phyloP scores from a whole-genome alignment of 2,888 invertebrate genomes.

The Phymatocera aterrima region DNA sequence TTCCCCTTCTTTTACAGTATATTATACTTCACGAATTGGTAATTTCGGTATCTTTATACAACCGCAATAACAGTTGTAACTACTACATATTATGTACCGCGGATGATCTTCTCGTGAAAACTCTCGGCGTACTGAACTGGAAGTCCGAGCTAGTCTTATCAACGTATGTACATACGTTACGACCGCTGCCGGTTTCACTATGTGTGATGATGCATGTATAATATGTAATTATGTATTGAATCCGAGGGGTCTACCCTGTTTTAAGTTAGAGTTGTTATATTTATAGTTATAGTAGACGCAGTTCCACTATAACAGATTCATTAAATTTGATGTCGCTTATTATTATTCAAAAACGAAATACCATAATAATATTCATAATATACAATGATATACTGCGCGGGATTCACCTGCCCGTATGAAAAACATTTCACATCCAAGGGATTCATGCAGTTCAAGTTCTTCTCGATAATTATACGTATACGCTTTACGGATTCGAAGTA shows the following conservation, averaged over 20 bases:
- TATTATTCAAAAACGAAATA: too few species aligned
- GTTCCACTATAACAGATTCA: conserved; percentile 26
- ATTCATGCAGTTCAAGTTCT: too few species aligned
- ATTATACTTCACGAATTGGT: not conserved
- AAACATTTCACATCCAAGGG: too few species aligned
- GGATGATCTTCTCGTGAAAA: conserved; percentile 34
- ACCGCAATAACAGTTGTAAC: not conserved
- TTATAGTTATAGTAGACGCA: too few species aligned
- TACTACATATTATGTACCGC: too few species aligned
- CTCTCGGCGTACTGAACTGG: conserved; percentile 39
- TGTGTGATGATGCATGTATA: conserved; percentile 14
- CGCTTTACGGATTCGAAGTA: too few species aligned
- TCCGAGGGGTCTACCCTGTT: conserved; percentile 16
- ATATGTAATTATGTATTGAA: conserved; percentile 33
- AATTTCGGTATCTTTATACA: not conserved
- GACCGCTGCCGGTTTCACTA: conserved; percentile 32
- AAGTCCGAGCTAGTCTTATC: conserved; percentile 37
- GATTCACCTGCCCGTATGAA: too few species aligned
- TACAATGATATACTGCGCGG: too few species aligned
- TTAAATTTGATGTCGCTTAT: conserved; percentile 28
- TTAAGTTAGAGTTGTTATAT: conserved; percentile 5
- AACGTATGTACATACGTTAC: too few species aligned
- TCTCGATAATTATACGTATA: too few species aligned
- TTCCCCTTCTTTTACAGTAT: not conserved
- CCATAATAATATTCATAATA: too few species aligned